These are phyloP conservation scores for Agrilus cyanescens DNA, from an alignment of 2,888 invertebrate genomes.

Conservation along the genomic window DNA sequence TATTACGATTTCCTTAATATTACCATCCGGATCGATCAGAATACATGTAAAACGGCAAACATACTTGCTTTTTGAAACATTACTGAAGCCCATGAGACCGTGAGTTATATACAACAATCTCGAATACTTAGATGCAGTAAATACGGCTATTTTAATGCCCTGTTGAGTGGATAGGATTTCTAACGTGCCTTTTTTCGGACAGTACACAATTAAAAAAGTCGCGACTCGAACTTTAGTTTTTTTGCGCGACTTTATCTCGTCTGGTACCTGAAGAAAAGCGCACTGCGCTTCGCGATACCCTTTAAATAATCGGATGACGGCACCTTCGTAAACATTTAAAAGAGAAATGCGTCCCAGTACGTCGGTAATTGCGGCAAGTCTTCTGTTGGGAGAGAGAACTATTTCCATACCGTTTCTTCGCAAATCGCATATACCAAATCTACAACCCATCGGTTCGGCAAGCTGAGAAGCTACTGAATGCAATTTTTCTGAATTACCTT, in stretches of 20 bases:
- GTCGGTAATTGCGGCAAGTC: conserved; percentile 73
- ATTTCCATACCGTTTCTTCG: conserved; percentile 63
- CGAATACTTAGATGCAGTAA: conserved; percentile 78
- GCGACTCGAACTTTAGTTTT: conserved; percentile 40
- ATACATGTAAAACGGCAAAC: conserved; percentile 59
- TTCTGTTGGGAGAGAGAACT: conserved; percentile 67
- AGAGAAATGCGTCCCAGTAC: conserved; percentile 78
- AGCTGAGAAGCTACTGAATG: conserved; percentile 40
- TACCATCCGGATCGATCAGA: conserved; percentile 73
- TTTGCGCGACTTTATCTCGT: conserved; percentile 39
- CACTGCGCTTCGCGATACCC: conserved; percentile 94
- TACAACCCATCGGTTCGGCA: conserved; percentile 61
- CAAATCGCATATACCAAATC: conserved; percentile 72
- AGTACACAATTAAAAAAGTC: conserved; percentile 84
- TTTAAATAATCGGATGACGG: conserved; percentile 80
- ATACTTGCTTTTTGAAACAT: conserved; percentile 41
- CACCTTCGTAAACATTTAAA: conserved; percentile 68
- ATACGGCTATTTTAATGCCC: conserved; percentile 82
- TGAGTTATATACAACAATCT: conserved; percentile 69
- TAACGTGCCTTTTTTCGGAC: conserved; percentile 80
- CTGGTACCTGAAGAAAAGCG: conserved; percentile 78
- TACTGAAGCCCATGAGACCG: conserved; percentile 62
- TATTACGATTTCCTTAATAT: conserved; percentile 68
- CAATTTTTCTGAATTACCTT: conserved; percentile 34
- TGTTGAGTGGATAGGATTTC: conserved; percentile 89